Percentiles rank a stretch among this genome's conserved stretches.
phyloP scores from a whole-genome alignment of 2,113 vertebrate species.

The human (Homo sapiens) region DNA sequence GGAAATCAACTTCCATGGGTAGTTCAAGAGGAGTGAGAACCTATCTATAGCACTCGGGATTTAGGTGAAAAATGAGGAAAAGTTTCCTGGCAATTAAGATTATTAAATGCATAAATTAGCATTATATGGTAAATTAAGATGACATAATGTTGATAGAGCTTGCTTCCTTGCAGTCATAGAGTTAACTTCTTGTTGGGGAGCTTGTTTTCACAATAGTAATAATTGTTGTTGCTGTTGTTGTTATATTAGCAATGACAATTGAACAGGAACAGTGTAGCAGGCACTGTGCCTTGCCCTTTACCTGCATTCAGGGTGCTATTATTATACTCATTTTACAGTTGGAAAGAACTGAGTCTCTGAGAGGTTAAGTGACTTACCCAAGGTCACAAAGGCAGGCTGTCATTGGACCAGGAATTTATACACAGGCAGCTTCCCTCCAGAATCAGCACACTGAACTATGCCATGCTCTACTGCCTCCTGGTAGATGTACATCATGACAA shows the following conservation, averaged over 20 bases:
- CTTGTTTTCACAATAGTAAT: background rate
- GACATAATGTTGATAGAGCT: background rate
- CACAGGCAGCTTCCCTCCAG: background rate
- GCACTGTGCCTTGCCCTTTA: background rate
- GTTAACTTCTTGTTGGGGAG: background rate
- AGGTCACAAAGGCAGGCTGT: background rate
- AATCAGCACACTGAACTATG: background rate
- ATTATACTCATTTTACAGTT: background rate
- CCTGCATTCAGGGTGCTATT: background rate
- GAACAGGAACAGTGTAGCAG: background rate
- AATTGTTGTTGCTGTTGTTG: background rate
- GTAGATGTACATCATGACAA: background rate
- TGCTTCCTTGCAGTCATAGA: background rate
- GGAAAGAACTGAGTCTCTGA: background rate
- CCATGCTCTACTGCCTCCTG: background rate
- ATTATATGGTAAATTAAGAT: constrained; percentile 16
- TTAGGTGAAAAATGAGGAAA: constrained; percentile 56
- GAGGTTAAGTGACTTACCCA: background rate
- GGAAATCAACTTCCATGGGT: constrained; percentile 40
- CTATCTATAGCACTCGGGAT: constrained; percentile 46
- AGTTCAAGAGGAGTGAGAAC: constrained; percentile 50
- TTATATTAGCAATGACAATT: background rate
- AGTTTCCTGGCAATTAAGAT: constrained; percentile 40
- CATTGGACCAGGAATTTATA: background rate
- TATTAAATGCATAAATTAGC: constrained; percentile 38